Conservation (phyloP, 2,113 vertebrate genomes). For the Eulacestoma nigropectus region DNA sequence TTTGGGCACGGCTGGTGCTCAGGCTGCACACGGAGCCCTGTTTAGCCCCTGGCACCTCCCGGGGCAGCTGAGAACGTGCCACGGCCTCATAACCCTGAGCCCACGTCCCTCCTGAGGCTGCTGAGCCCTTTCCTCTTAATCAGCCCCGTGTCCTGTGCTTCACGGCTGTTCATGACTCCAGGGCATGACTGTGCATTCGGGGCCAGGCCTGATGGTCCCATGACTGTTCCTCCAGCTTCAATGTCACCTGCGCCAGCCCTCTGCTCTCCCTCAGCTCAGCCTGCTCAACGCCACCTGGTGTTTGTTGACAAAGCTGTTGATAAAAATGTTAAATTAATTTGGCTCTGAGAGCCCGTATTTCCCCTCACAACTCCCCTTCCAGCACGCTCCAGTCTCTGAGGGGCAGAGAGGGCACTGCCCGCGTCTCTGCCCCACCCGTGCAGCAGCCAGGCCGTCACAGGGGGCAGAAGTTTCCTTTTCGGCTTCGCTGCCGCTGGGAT, state of each 20-base stretch:
- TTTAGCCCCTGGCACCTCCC: not conserved
- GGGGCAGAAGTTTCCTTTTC: too few relatives aligned
- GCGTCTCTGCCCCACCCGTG: not conserved
- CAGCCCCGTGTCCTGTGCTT: not conserved
- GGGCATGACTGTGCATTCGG: not conserved
- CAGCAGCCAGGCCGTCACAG: not conserved
- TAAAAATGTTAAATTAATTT: not conserved
- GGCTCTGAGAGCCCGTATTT: not conserved
- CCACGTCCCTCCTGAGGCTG: accelerated
- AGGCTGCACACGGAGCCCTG: not conserved
- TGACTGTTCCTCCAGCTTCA: not conserved
- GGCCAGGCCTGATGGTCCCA: not conserved
- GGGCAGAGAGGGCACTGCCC: accelerated
- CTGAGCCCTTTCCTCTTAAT: not conserved
- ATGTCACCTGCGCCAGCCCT: not conserved
- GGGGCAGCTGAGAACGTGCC: not conserved
- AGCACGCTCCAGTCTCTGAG: not conserved
- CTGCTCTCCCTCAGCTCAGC: not conserved
- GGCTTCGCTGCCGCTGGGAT: accelerated
- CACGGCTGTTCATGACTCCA: not conserved
- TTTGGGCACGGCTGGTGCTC: not conserved
- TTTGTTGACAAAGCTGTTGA: not conserved
- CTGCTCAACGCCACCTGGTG: accelerated
- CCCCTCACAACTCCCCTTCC: not conserved
- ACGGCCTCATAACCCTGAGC: accelerated